Percentiles rank a stretch among this genome's conserved stretches.
These are phyloP conservation scores for Phenganax subtilis DNA, from an alignment of 92 coral and sea anemone species.

Conservation along the genomic window DNA sequence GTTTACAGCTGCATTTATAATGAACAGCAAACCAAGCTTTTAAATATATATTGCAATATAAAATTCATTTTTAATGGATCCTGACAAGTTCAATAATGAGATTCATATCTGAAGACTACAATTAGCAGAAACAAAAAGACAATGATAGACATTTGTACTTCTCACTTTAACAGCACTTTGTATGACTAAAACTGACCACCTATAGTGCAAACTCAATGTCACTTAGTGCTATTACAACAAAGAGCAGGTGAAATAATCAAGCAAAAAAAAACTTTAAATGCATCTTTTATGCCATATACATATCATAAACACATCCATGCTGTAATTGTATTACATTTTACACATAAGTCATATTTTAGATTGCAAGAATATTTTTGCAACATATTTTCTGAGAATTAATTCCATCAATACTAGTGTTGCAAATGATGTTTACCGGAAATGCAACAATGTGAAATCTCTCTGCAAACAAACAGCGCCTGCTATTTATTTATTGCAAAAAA, in stretches of 20 bases:
- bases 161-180: background rate
- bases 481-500: background rate
- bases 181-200: background rate
- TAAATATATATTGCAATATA: no score
- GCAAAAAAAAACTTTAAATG: background rate
- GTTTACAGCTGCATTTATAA: no score
- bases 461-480: background rate
- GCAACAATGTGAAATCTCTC: background rate
- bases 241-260: conserved; percentile 15
- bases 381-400: conserved; percentile 2
- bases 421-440: conserved; percentile 32
- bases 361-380: background rate
- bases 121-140: background rate
- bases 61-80: background rate
- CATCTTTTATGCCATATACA: background rate
- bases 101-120: background rate
- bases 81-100: background rate
- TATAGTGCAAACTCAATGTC: background rate
- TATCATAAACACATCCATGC: background rate
- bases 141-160: background rate
- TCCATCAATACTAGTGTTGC: background rate
- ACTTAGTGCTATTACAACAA: background rate
- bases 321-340: background rate
- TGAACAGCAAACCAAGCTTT: no score
- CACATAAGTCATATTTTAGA: background rate